Conservation (phyloP, 2,113 vertebrate species). For the Sclerurus mexicanus region DNA sequence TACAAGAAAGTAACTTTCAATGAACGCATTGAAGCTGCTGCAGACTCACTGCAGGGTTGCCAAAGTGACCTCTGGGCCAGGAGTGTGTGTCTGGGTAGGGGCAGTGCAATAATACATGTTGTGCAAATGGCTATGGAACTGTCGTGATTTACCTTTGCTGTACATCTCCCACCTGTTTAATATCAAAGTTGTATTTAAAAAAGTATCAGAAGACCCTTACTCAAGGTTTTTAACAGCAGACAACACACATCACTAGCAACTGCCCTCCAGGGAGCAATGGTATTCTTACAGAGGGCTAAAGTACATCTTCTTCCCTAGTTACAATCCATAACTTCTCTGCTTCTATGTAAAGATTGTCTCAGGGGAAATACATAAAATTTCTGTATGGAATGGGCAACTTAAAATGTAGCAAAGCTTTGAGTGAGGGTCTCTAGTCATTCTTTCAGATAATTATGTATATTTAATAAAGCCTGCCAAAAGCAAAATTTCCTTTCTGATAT, state of each 20-base stretch:
- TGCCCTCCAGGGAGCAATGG: background rate
- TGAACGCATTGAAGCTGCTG: background rate
- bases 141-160: background rate
- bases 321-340: background rate
- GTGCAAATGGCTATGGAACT: background rate
- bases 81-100: rapidly evolving
- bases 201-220: background rate
- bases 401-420: background rate
- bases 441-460: background rate
- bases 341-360: background rate
- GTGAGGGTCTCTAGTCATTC: background rate
- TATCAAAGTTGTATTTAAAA: background rate
- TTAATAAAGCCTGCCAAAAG: background rate
- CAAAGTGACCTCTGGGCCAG: background rate
- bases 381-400: background rate
- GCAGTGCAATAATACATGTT: rapidly evolving
- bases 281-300: background rate
- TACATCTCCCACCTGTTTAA: background rate
- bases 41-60: background rate
- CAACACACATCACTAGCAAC: background rate
- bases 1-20: rapidly evolving
- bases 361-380: background rate
- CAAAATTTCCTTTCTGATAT: background rate
- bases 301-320: background rate
- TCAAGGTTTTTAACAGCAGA: background rate